Evolutionary conservation across 2,113 vertebrate species (phyloP).

Genomic region (Jacana jacana): DNA sequence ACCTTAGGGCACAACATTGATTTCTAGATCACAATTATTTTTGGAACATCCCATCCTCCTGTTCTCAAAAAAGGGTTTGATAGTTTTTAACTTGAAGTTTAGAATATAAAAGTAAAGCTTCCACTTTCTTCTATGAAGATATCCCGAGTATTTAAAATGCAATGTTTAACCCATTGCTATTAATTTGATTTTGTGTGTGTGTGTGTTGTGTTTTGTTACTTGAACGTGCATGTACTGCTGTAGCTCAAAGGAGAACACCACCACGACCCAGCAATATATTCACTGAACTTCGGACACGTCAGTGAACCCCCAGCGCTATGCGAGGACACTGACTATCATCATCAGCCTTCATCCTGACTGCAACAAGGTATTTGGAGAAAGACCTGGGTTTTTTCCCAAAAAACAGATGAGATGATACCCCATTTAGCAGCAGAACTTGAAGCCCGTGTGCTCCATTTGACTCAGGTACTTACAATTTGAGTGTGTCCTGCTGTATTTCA

Average conservation of each 20-base stretch:
- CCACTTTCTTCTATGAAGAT: neutral
- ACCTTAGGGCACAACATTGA: conserved; percentile 39
- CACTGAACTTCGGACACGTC: neutral
- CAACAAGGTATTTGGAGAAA: neutral
- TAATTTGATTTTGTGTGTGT: neutral
- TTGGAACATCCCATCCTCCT: neutral
- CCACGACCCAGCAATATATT: neutral
- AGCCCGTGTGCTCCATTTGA: neutral
- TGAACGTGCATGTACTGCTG: neutral
- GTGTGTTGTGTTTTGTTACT: neutral
- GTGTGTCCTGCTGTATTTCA: neutral
- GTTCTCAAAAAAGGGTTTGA: neutral
- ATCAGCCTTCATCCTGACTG: neutral
- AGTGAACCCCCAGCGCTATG: neutral
- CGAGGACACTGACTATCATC: neutral
- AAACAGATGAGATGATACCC: neutral
- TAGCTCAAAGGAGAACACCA: neutral
- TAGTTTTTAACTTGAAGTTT: neutral
- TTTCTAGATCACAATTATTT: neutral
- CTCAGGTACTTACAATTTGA: neutral
- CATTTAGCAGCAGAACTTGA: neutral
- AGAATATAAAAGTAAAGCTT: neutral
- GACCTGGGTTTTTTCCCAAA: neutral
- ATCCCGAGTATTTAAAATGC: neutral
- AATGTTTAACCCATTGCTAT: neutral